A percentile compares a stretch with the other conserved stretches of the same genome.
Conservation (phyloP, 2,113 vertebrate genomes). For the Halcyon senegalensis region DNA sequence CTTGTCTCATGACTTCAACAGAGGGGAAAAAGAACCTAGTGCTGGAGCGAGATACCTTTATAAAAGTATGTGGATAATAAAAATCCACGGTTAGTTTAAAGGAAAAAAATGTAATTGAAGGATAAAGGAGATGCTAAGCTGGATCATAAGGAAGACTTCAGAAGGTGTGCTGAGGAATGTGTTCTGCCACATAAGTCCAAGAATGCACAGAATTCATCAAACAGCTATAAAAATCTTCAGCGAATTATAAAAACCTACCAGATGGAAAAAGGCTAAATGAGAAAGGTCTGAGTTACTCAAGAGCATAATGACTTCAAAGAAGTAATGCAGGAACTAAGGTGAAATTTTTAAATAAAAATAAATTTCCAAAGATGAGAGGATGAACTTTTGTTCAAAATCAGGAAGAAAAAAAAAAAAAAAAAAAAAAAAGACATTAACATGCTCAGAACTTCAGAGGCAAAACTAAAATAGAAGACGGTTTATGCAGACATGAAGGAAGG, state of each 20-base stretch:
- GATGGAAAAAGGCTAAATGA: slow-evolving; percentile 30
- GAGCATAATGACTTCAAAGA: slow-evolving; percentile 15
- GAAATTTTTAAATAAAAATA: slow-evolving; percentile 29
- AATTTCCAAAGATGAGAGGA: not conserved
- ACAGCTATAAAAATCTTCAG: slow-evolving; percentile 17
- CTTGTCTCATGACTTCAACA: not conserved
- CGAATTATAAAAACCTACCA: slow-evolving; percentile 39
- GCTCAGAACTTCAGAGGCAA: not conserved
- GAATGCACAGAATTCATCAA: slow-evolving; percentile 33
- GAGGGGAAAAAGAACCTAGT: not conserved
- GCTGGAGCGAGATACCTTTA: not conserved
- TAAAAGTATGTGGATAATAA: not conserved
- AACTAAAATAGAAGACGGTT: not conserved
- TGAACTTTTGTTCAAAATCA: not conserved
- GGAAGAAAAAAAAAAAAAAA: not conserved
- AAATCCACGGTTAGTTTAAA: not conserved
- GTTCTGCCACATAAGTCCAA: not conserved
- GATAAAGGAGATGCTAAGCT: not conserved
- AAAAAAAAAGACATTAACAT: not conserved
- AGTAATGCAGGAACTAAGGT: not conserved
- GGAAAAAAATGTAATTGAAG: not conserved
- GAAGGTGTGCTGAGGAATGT: not conserved
- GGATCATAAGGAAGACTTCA: not conserved
- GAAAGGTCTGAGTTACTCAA: slow-evolving; percentile 5
- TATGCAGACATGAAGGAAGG: not conserved